Evolutionary conservation across 64 coral and sea anemone species (phyloP), one percentile per base, ranked within the genome.

Genomic region (Anthopleura sola): DNA sequence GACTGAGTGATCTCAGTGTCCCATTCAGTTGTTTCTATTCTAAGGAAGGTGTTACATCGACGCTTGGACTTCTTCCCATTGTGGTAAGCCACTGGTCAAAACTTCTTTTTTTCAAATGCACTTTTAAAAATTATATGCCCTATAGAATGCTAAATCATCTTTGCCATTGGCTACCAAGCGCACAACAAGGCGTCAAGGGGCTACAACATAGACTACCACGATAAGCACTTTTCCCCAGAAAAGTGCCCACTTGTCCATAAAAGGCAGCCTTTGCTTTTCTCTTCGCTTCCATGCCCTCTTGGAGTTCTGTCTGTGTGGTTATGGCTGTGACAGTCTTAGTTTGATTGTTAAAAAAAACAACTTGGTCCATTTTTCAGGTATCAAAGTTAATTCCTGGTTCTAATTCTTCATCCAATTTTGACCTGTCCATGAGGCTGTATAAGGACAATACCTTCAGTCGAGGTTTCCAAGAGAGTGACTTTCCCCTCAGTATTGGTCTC

Each of bases 11-110:
- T 33, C 33, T 91, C 20, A 68, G 76, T 37, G 85, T 91, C 15
- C 76, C 75, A 46, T 91, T 91, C 62, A 91, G 84, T 31, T 91
- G 89, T 49, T 85, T 78, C 80, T 91, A 91, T 74, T 78, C 84
- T 16, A 86, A 51, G 48, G 44, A 91, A 80, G 89, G 89, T 12
- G 33, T 91, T 3, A 56, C 78, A 31, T 91, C 89, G 24, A 91
- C 89, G 4, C 82, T 83, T 54, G 82, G 82, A 32, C 44, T 83
- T 83, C 82, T 83, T 56, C 82, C 82, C 19, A 29, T 50, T 29
- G 18, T 56, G 50, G 82, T 83, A 53, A 58, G 82, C 47, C 5
- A 15, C 20, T 79, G 1, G 2, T 2, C 3, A 31, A 28, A 24
- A 24, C 0, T 28, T 10, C 24, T n/a, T n/a, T n/a, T n/a, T n/a